Base-by-base conservation (phyloP, 2,888 invertebrate species). In the Hipparchia sbordonii region DNA sequence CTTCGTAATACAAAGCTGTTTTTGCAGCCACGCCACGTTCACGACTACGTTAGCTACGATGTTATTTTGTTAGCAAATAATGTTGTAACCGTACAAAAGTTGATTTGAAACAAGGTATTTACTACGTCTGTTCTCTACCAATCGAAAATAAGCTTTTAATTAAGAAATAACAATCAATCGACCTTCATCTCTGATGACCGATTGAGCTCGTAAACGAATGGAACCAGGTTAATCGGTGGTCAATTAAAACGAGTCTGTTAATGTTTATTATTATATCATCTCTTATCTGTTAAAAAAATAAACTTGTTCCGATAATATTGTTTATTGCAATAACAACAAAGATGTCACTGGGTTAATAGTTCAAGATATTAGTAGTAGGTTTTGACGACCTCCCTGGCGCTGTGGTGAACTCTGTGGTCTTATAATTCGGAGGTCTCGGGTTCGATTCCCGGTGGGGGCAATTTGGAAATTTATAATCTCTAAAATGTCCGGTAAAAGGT, bases 221-320 rank as follows among this genome's bases (percentile, higher is more conserved):
- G 63, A 52, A 65, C 33, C 65, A 65, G 65, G 65, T 65, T 65
- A 65, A 65, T 65, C 59, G 51, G 56, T 59, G 5, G 45, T 60
- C 65, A 66, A 66, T 66, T 60, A 66, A n/a, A 66, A 51, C 10
- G 65, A 52, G 10, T 10, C 52, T 23, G 33, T 51, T 65, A 12
- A 12, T 52, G 52, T 65, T 65, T 63, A 52, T 65, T 63, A 52
- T 65, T 65, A 65, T 52, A 52, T 65, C 65, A 52, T 65, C 52
- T 33, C 33, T 13, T 65, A 52, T 65, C 52, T 33, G 52, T 13
- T 65, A 65, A 63, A 65, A 33, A 52, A 65, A 65, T 65, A 63
- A 65, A 63, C 63, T 52, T 52, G 33, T 33, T 62, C 46, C 46
- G 46, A 51, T 65, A 65, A 51, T 65, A 65, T 33, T 12, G 13